These are phyloP conservation scores for Synanthedon formicaeformis DNA, from an alignment of 2,888 invertebrate species.

Conservation along the genomic window DNA sequence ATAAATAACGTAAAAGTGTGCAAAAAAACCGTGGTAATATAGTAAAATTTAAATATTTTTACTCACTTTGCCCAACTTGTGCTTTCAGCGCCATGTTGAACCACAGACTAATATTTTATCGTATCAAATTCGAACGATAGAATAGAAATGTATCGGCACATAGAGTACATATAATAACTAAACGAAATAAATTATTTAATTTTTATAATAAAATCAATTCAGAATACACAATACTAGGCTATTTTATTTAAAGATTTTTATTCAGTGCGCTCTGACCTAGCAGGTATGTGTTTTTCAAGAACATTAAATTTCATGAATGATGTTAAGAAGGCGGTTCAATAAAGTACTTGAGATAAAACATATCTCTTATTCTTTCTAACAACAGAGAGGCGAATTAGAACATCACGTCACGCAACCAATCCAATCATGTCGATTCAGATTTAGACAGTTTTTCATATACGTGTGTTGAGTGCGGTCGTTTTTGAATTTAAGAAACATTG, in stretches of 20 bases:
- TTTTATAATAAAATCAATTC: too few species aligned
- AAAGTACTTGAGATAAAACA: conserved; percentile 26
- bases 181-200: too few species aligned
- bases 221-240: too few species aligned
- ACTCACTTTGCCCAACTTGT: conserved; percentile 90
- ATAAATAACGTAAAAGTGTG: not conserved
- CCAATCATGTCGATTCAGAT: conserved; percentile 2
- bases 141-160: too few species aligned
- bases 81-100: conserved; percentile 88
- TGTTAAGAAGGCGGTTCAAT: conserved; percentile 39
- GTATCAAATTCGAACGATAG: too few species aligned
- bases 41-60: conserved; percentile 10
- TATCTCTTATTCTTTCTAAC: conserved; percentile 24
- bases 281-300: conserved; percentile 27
- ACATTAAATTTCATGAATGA: conserved; percentile 28
- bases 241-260: too few species aligned
- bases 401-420: conserved; percentile 2
- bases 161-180: too few species aligned
- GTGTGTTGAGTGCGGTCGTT: conserved; percentile 29
- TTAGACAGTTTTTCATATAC: conserved; percentile 36
- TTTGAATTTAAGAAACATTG: conserved; percentile 16
- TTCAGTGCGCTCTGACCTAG: too few species aligned
- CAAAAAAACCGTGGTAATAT: not conserved
- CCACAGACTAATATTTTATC: conserved; percentile 35
- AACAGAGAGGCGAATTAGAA: conserved; percentile 5